Evolutionary conservation across 2,888 invertebrate genomes (phyloP), one percentile per base, ranked within the genome.

Genomic region (Eupithecia pulchellata): DNA sequence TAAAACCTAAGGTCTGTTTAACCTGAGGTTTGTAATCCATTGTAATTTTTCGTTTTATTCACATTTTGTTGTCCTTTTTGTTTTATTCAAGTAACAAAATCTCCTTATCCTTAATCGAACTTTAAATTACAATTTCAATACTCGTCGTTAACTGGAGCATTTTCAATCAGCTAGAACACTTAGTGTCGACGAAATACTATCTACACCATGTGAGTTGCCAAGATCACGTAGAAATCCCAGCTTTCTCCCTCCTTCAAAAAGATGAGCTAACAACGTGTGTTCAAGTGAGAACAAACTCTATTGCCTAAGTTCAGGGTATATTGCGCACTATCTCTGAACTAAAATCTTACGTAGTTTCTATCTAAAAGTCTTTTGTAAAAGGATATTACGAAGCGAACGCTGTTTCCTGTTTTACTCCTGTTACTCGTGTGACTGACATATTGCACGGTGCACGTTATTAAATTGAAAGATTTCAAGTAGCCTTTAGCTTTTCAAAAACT

Each of bases 201-300:
- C 52, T 52, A 52, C 25, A 52, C 11, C 20, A 25, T 52, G 25
- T 58, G 32, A 62, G 64, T 36, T 13, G 6, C 30, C 42, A 29
- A 62, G 47, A 70, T 66, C 55, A 57, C 60, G 57, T 32, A 34
- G 62, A 61, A 70, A 61, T 55, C 65, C 64, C 34, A 11, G 29
- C 57, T 47, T 47, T 25, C 36, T 30, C 11, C 11, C 32, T 32
- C 34, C 20, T 30, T 60, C 34, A 60, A 30, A 30, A 60, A 60
- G 58, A 30, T 57, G 29, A 14, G n/a, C 52, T 52, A 52, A 52
- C 52, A 25, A 52, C 29, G 9, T 30, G 32, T 17, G 29, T 32
- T 60, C 58, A 60, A 60, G 57, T 29, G 57, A 57, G 58, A 60
- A 30, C 58, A 60, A 60, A 60, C 29, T 30, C 9, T 60, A 60